A percentile compares a stretch with the other conserved stretches of the same genome.
phyloP scores from a whole-genome alignment of 2,113 vertebrate genomes.

The Pseudorectes ferrugineus region DNA sequence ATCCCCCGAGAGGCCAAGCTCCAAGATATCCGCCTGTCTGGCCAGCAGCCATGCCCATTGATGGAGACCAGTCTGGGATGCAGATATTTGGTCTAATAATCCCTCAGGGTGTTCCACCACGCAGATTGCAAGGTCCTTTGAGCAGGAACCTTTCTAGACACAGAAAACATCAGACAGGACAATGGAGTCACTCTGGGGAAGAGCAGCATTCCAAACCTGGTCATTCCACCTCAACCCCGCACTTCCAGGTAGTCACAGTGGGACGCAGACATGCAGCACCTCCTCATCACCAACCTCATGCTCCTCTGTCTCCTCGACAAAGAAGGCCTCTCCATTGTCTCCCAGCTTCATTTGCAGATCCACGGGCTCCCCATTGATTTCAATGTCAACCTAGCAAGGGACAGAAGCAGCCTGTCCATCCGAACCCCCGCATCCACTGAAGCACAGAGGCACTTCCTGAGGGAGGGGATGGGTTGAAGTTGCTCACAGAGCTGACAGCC shows the following conservation, averaged over 20 bases:
- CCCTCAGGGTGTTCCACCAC: not conserved
- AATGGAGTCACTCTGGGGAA: not conserved
- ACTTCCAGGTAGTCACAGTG: not conserved
- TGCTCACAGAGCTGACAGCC: not conserved
- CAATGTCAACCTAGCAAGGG: constrained; percentile 86
- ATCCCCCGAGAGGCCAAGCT: not conserved
- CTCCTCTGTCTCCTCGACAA: constrained; percentile 84
- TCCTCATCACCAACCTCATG: constrained; percentile 68
- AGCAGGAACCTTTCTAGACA: not conserved
- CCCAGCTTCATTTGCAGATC: constrained; percentile 94
- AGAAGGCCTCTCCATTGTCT: constrained; percentile 94
- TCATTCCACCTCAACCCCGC: not conserved
- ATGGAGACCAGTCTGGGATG: not conserved
- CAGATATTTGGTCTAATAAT: not conserved
- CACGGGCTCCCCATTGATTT: constrained; percentile 89
- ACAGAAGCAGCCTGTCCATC: not conserved
- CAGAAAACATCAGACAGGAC: not conserved
- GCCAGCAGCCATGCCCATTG: not conserved
- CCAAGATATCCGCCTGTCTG: not conserved
- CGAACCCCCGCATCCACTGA: not conserved
- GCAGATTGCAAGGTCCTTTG: not conserved
- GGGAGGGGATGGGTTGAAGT: not conserved
- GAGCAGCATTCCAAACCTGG: not conserved
- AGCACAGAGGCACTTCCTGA: not conserved
- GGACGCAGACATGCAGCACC: constrained; percentile 35